Evolutionary conservation across 1,140 invertebrate genomes (phyloP), one percentile per base, ranked within the genome.

Genomic region (Pogonomyrmex barbatus): DNA sequence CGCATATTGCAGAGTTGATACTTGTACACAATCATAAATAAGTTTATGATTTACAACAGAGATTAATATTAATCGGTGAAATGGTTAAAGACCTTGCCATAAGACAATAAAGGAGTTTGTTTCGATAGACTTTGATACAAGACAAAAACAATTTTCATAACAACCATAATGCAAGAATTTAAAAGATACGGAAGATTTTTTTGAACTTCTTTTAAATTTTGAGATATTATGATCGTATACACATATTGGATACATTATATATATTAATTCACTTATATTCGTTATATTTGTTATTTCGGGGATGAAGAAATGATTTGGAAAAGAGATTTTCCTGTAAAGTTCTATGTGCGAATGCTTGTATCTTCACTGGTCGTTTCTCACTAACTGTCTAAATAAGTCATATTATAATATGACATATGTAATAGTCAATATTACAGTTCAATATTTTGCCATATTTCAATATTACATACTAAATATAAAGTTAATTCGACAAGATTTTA

Each of bases 401-500:
- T 24, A 24, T 24, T 24, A 24, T 24, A 24, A 24, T 24, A 24
- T 24, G 24, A 24, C 0, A 24, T 24, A 24, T 24, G 24, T 24
- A 24, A 24, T 24, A 24, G 24, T 24, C 24, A 24, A 24, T 24
- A 24, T 24, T 24, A 24, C 24, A 24, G 24, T 24, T 24, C 24
- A 24, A 24, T 24, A 24, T 24, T 24, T 45, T 45, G 24, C 1
- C 56, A 10, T 8, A 10, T 65, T 78, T 78, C 17, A 17, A 24
- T 50, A 39, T 78, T 78, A 65, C 39, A 50, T 12, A 78, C 30
- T 33, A 30, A 47, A 54, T 24, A 45, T 10, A 67, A 79, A 67
- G 17, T 67, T n/a, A 67, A 54, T 67, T 67, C 54, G n/a, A 17
- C n/a, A 33, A 67, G 14, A 62, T 17, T 77, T 77, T 47, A 63